Evolutionary conservation across 2,113 vertebrate genomes (phyloP).

Genomic region (Eurystomus gularis): DNA sequence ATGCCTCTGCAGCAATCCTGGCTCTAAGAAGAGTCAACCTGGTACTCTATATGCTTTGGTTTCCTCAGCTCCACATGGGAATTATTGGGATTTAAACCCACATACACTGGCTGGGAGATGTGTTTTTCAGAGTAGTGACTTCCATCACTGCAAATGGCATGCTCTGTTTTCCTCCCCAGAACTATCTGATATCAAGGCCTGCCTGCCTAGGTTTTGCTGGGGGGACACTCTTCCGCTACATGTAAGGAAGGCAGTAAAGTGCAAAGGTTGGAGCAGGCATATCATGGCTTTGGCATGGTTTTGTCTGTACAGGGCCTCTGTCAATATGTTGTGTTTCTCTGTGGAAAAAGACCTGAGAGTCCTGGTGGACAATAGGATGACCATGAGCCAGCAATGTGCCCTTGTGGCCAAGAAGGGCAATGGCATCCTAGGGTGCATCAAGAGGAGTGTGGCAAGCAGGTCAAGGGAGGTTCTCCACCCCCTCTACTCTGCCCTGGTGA

Average conservation of each 20-base stretch:
- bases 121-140: background rate
- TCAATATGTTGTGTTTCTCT: background rate
- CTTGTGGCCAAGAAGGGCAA: no score
- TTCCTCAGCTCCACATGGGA: background rate
- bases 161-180: background rate
- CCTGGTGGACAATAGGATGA: no score
- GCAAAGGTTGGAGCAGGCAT: background rate
- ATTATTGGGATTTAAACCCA: background rate
- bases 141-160: background rate
- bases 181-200: background rate
- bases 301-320: background rate
- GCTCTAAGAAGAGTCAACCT: background rate
- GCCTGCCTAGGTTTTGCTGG: background rate
- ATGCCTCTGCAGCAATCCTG: background rate
- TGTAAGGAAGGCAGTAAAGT: background rate
- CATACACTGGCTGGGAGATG: background rate
- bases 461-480: no score
- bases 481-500: no score
- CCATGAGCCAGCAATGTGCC: no score
- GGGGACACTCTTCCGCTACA: background rate
- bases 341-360: no score
- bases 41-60: background rate
- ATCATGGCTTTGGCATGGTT: background rate
- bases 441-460: no score
- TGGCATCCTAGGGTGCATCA: no score